Evolutionary conservation across 2,888 invertebrate genomes (phyloP).

Genomic region (Rhingia campestris): DNA sequence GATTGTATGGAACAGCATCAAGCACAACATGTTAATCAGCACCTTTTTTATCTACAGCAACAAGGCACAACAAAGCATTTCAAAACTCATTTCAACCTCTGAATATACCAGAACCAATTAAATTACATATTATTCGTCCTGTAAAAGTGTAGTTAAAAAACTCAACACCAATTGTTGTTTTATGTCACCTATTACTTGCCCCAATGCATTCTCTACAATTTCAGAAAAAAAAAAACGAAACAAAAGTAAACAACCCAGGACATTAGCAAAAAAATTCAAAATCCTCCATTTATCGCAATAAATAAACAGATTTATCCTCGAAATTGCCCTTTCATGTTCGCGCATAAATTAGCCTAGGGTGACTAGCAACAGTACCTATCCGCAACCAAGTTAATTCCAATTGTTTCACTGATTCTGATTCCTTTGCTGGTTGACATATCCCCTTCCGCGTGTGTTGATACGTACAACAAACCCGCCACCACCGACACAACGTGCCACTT

Average conservation of each 20-base stretch:
- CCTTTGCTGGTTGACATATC: slow-evolving; percentile 26
- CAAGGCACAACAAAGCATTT: neutral
- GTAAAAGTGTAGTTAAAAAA: no score
- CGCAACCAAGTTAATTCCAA: slow-evolving; percentile 23
- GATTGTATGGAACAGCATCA: no score
- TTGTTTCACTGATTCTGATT: slow-evolving; percentile 46
- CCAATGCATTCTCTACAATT: neutral
- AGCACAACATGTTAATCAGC: neutral
- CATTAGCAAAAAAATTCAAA: slow-evolving; percentile 26
- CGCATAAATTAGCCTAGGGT: slow-evolving; percentile 63
- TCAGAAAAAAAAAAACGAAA: slow-evolving; percentile 1
- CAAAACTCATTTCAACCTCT: slow-evolving; percentile 10
- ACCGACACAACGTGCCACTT: slow-evolving; percentile 57
- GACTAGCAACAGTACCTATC: slow-evolving; percentile 26
- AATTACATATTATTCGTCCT: neutral
- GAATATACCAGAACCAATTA: slow-evolving; percentile 10
- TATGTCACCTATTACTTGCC: neutral
- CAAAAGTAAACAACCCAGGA: slow-evolving; percentile 13
- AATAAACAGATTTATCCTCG: slow-evolving; percentile 73
- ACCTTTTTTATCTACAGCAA: neutral
- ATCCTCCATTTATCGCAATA: slow-evolving; percentile 61
- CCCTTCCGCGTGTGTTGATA: slow-evolving; percentile 19
- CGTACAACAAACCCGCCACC: slow-evolving; percentile 26
- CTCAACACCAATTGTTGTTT: slow-evolving; percentile 11
- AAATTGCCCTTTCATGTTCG: slow-evolving; percentile 61